Evolutionary conservation across 2,797 vertebrate species (phyloP).

Genomic region (Hoplostethus mediterraneus): DNA sequence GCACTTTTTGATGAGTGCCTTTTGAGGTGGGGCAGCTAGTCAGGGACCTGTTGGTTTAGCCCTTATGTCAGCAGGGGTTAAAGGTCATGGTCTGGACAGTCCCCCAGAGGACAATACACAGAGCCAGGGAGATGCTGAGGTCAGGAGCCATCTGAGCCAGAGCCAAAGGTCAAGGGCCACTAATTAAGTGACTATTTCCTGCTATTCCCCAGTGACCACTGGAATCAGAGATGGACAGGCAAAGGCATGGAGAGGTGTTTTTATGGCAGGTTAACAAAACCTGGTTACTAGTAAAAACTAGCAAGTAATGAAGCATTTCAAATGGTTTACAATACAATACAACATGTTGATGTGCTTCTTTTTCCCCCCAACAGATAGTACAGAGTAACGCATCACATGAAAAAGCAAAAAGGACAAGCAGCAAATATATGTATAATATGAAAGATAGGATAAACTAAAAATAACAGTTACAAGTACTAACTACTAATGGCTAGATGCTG

Average conservation of each 20-base stretch:
- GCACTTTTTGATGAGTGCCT: slow-evolving; percentile 58
- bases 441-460: no score
- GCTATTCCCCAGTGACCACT: slow-evolving; percentile 77
- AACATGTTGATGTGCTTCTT: no score
- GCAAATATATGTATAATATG: neutral
- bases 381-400: no score
- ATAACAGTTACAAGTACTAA: no score
- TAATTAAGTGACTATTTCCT: slow-evolving; percentile 85
- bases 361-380: no score
- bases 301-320: neutral
- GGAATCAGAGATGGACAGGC: slow-evolving; percentile 43
- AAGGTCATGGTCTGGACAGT: slow-evolving; percentile 72
- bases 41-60: slow-evolving; percentile 70
- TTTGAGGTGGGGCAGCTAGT: slow-evolving; percentile 44
- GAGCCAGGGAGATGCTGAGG: slow-evolving; percentile 64
- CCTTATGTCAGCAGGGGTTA: slow-evolving; percentile 65
- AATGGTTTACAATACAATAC: no score
- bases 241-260: slow-evolving; percentile 40
- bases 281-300: slow-evolving; percentile 7
- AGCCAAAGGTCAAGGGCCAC: slow-evolving; percentile 80
- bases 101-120: slow-evolving; percentile 83
- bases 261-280: slow-evolving; percentile 53
- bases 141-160: slow-evolving; percentile 67
- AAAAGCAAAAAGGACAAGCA: neutral
- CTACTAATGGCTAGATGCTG: no score